Evolutionary conservation across 2,113 vertebrate genomes (phyloP), one percentile per base, ranked within the genome.

Genomic region (Bolborhynchus lineola): DNA sequence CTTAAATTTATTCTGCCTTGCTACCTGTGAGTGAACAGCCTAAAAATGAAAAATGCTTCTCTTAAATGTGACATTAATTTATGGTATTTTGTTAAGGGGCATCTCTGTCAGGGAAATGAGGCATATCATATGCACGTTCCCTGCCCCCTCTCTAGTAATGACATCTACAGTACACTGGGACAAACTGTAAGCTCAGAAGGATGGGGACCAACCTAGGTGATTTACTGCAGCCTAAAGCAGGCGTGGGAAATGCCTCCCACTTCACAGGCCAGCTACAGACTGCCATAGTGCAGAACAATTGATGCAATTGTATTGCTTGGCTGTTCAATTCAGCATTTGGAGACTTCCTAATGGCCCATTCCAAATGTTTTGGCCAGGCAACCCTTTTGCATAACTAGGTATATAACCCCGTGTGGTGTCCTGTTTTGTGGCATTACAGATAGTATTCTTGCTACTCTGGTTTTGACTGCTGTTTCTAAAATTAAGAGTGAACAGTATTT

Each of bases 291-390:
- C 92, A 59, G 79, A 93, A 96, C 93, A 96, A 93, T 83, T 47
- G 21, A 33, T 62, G 79, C 26, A 44, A 81, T 95, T 96, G 85
- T 97, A 68, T 55, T 35, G 71, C 94, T 60, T 49, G 68, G 28
- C 91, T 88, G 50, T 75, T 88, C 85, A 52, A 6, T 26, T 79
- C 92, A 71, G 80, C 74, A 1, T 92, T 81, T 41, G 63, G 82
- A 86, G 93, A n/a, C 92, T 94, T 94, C 85, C 87, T 92, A 90
- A 94, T 90, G 90, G 88, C 86, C 90, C 92, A 31, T 94, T 94
- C 88, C 71, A 88, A 95, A 86, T 35, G 82, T 74, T 86, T 81
- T 74, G 82, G 88, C 90, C 68, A 13, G 82, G 88, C 79, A 96
- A 35, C 35, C 46, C 57, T 67, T 93, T 75, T 83, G 90, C 92